phyloP scores from a whole-genome alignment of 2,888 invertebrate genomes.

The Yponomeuta plumbellus region DNA sequence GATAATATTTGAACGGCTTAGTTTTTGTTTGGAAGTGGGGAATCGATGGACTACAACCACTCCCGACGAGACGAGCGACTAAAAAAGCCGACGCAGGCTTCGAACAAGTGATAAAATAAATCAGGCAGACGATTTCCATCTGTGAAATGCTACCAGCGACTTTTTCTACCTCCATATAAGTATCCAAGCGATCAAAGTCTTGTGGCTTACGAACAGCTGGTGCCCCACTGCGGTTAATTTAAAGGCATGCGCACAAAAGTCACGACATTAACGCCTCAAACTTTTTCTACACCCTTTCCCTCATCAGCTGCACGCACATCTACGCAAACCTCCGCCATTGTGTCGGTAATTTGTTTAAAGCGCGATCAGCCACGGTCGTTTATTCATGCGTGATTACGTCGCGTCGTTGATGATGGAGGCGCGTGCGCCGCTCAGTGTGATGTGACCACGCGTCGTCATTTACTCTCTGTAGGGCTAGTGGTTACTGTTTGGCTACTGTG shows the following conservation, averaged over 20 bases:
- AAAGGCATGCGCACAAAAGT: neutral
- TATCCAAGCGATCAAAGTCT: too few relatives aligned
- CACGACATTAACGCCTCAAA: neutral
- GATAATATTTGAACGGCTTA: neutral
- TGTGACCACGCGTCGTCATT: conserved; percentile 2
- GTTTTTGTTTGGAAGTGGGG: neutral
- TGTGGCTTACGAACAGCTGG: too few relatives aligned
- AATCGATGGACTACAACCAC: neutral
- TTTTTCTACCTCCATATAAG: too few relatives aligned
- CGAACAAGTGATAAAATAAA: too few relatives aligned
- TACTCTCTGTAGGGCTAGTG: neutral
- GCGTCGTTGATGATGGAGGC: neutral
- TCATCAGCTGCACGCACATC: conserved; percentile 1
- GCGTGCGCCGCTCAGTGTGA: neutral
- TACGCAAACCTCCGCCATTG: neutral
- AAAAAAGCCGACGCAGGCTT: too few relatives aligned
- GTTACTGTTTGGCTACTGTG: neutral
- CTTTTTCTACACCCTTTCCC: neutral
- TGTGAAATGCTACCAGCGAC: too few relatives aligned
- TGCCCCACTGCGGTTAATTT: neutral
- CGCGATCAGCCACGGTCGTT: neutral
- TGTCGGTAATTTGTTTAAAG: conserved; percentile 1
- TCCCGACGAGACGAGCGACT: too few relatives aligned
- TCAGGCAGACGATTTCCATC: too few relatives aligned
- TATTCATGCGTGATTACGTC: neutral